Evolutionary conservation across 2,888 invertebrate genomes (phyloP).

Genomic region (Ectemnius continuus): DNA sequence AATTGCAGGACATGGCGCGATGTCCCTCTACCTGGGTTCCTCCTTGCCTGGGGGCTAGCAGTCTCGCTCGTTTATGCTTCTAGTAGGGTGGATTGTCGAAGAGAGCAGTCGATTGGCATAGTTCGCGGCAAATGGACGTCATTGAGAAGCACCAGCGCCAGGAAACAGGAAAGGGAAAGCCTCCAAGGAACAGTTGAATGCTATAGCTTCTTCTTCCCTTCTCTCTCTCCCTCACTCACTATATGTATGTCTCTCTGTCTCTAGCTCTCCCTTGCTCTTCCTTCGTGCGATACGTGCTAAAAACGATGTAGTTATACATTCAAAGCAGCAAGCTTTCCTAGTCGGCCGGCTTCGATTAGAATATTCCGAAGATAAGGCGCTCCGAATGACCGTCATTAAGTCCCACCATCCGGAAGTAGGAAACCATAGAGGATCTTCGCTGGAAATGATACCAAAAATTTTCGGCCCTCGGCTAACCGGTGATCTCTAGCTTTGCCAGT

Average conservation of each 20-base stretch:
- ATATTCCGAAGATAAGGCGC: constrained; percentile 65
- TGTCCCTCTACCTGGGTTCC: no score
- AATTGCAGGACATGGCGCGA: constrained; percentile 5
- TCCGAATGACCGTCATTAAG: constrained; percentile 60
- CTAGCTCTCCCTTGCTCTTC: no score
- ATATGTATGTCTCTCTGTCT: no score
- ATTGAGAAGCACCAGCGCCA: constrained; percentile 13
- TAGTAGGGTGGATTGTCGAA: neutral
- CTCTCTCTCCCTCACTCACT: no score
- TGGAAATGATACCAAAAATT: constrained; percentile 13
- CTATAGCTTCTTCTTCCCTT: constrained; percentile 11
- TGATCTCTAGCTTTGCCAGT: neutral
- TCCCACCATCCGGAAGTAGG: constrained; percentile 34
- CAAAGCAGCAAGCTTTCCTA: constrained; percentile 22
- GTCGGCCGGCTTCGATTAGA: constrained; percentile 55
- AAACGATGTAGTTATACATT: constrained; percentile 31
- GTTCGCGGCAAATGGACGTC: constrained; percentile 9
- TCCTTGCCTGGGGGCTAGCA: neutral
- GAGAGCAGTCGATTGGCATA: constrained; percentile 18
- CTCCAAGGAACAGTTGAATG: constrained; percentile 19
- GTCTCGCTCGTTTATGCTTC: neutral
- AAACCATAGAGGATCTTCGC: constrained; percentile 22
- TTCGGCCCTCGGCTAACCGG: neutral
- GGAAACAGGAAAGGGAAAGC: constrained; percentile 22
- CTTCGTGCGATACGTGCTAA: constrained; percentile 10